Base-by-base conservation (phyloP, 2,797 vertebrate species). In the Ceryle rudis region DNA sequence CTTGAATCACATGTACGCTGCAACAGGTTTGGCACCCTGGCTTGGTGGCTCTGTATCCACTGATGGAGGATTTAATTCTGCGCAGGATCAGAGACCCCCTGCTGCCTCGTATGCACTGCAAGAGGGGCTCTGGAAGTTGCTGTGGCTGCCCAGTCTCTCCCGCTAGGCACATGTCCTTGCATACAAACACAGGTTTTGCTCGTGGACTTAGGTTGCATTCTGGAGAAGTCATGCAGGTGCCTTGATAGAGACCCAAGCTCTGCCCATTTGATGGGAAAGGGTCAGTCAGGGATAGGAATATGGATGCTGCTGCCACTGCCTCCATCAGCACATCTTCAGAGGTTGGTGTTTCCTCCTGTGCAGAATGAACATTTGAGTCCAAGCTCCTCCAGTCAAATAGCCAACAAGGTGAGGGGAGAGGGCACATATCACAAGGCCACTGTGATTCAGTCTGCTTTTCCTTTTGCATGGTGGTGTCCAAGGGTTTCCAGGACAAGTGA, bases 91-190 rank as follows among this genome's bases (percentile, higher is more conserved):
- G 64, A 46, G 51, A 8, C 16, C 10, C 9, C 23, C 13, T 60
- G 4, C 54, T 54, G 54, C 58, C 37, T 17, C 37, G 58, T 22
- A 28, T 7, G 3, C 8, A 0, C 33, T 42, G 9, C 0, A 1
- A 41, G 86, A 44, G 89, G 18, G 22, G 14, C 22, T 0, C 52
- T 71, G 57, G 39, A 44, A 14, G 54, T 25, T 72, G 2, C 21
- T 22, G 49, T 12, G 64, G 6, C 28, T 17, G 4, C 15, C 31
- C 31, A 14, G 49, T 31, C 44, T 51, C 0, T 0, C 79, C 46
- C 28, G n/a, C 41, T 5, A 11, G 57, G 66, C 35, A 3, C 29
- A 2, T 31, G 16, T 35, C 37, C 67, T 47, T 61, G 67, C 16
- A 4, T 28, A 5, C 19, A 54, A 42, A 33, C 35, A n/a, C 5